A percentile compares a stretch with the other conserved stretches of the same genome.
Evolutionary conservation across 2,888 invertebrate genomes (phyloP).

Genomic region (Andricus curvator): DNA sequence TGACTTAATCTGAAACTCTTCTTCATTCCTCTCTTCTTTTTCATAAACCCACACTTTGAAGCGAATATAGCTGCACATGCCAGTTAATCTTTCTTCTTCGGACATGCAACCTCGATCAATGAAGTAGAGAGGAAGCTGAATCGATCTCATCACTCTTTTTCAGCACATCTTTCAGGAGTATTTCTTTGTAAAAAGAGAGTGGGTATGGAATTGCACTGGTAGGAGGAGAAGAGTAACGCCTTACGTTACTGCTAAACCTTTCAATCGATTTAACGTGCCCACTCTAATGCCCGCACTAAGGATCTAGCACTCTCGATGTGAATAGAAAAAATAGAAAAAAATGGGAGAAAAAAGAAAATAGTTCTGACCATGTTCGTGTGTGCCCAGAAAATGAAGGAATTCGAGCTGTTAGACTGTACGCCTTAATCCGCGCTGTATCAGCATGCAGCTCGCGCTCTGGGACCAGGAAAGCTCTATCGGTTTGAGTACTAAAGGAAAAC

Average conservation of each 20-base stretch:
- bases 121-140: slow-evolving; percentile 25
- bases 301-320: slow-evolving; percentile 5
- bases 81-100: slow-evolving; percentile 32
- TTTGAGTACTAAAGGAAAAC: slow-evolving; percentile 66
- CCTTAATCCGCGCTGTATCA: slow-evolving; percentile 17
- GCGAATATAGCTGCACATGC: slow-evolving; percentile 20
- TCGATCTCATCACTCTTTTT: slow-evolving; percentile 23
- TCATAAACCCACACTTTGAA: not conserved
- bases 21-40: slow-evolving; percentile 20
- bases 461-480: slow-evolving; percentile 38
- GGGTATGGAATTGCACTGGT: not conserved
- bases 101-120: slow-evolving; percentile 19
- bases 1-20: slow-evolving; percentile 31
- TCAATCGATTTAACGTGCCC: slow-evolving; percentile 33
- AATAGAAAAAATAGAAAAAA: slow-evolving; percentile 28
- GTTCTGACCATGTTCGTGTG: slow-evolving; percentile 9
- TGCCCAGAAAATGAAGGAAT: not conserved
- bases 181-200: slow-evolving; percentile 19
- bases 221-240: not conserved
- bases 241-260: slow-evolving; percentile 9
- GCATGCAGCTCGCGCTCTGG: slow-evolving; percentile 31
- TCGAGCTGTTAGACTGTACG: not conserved
- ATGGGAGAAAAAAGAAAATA: not conserved
- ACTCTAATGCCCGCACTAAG: slow-evolving; percentile 6
- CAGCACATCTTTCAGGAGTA: slow-evolving; percentile 30